phyloP scores from a whole-genome alignment of 2,797 vertebrate species.

The Sebastiscus albofasciatus region DNA sequence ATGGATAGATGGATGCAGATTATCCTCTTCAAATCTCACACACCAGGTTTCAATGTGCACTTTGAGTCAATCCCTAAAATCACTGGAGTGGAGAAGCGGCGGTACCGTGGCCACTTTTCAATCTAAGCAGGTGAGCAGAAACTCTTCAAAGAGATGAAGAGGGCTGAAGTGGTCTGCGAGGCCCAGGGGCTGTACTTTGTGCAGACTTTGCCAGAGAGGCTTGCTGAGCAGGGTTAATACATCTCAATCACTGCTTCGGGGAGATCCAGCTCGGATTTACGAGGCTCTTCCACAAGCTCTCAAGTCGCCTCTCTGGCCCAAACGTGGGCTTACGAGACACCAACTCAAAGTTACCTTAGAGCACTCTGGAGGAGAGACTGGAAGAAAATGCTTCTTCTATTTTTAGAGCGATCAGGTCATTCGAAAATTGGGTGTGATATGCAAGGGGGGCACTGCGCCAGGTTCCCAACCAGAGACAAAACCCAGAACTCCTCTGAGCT shows the following conservation, averaged over 20 bases:
- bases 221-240: conserved; percentile 63
- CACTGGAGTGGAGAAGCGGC: neutral
- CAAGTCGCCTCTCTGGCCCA: conserved; percentile 33
- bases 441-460: neutral
- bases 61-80: conserved; percentile 28
- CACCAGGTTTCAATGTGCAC: conserved; percentile 7
- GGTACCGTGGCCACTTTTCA: conserved; percentile 5
- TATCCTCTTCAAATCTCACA: conserved; percentile 23
- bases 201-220: conserved; percentile 50
- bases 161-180: conserved; percentile 37
- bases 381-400: conserved; percentile 1
- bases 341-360: conserved; percentile 33
- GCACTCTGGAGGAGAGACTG: neutral
- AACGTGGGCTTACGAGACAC: conserved; percentile 43
- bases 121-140: conserved; percentile 39
- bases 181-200: conserved; percentile 26
- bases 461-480: neutral
- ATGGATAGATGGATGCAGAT: neutral
- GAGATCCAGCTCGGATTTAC: conserved; percentile 67
- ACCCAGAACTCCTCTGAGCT: neutral
- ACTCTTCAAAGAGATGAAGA: conserved; percentile 26
- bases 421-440: conserved; percentile 1
- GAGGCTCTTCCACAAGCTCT: conserved; percentile 53
- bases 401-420: conserved; percentile 15
- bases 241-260: conserved; percentile 55